Conservation (phyloP, 2,113 vertebrate species). For the Xiphophorus couchianus region DNA sequence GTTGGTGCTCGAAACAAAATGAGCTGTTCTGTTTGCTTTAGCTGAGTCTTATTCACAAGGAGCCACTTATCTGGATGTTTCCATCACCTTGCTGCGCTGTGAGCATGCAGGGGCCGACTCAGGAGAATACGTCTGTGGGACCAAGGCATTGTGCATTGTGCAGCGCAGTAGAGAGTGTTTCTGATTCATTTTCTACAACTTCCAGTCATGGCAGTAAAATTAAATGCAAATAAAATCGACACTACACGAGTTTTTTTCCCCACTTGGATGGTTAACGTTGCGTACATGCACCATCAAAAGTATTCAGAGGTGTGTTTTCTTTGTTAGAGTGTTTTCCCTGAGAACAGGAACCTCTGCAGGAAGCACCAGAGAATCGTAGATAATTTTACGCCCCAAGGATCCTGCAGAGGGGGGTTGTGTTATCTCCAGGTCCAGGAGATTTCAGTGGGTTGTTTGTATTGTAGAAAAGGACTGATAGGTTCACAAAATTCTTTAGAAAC, state of each 20-base stretch:
- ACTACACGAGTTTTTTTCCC: background rate
- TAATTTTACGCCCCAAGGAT: background rate
- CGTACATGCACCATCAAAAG: background rate
- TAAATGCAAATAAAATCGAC: background rate
- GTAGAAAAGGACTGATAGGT: too few species aligned
- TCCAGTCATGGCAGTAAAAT: background rate
- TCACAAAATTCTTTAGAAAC: too few species aligned
- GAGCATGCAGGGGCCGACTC: background rate
- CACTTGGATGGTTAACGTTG: background rate
- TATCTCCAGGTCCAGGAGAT: background rate
- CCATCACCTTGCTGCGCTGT: background rate
- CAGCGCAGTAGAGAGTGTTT: background rate
- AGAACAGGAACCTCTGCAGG: background rate
- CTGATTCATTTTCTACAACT: background rate
- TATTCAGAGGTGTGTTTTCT: background rate
- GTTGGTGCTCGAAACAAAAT: background rate
- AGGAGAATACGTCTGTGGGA: background rate
- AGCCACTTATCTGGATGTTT: constrained; percentile 5
- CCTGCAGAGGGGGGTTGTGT: background rate
- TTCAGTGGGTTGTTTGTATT: too few species aligned
- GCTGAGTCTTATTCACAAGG: background rate
- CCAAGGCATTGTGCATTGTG: background rate
- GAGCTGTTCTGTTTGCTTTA: constrained; percentile 1
- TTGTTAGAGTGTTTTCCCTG: background rate
- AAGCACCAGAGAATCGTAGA: background rate